These are phyloP conservation scores for Euschistus heros DNA, from an alignment of 1,140 invertebrate species.

Conservation along the genomic window DNA sequence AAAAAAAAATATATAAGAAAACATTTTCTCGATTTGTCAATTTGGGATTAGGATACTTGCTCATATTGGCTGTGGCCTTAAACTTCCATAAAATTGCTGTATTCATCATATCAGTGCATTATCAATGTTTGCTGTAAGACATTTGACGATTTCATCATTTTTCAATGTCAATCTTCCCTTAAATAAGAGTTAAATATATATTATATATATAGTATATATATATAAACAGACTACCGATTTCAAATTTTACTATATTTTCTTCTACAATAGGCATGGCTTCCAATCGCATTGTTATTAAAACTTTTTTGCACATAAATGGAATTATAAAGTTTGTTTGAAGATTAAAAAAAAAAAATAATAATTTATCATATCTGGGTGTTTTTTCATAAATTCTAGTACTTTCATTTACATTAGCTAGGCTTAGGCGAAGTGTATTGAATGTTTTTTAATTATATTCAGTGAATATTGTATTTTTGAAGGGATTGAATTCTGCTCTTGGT, in stretches of 20 bases:
- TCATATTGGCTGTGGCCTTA: constrained; percentile 16
- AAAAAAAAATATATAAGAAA: too few species aligned
- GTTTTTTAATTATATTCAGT: constrained; percentile 1
- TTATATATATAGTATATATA: too few species aligned
- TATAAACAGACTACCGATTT: too few species aligned
- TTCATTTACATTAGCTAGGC: too few species aligned
- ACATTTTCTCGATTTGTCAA: not conserved
- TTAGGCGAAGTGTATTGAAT: not conserved
- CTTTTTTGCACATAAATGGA: too few species aligned
- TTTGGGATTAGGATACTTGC: constrained; percentile 16
- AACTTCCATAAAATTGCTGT: constrained; percentile 12
- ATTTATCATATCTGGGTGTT: too few species aligned
- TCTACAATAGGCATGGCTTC: constrained; percentile 8
- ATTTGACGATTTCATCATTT: not conserved
- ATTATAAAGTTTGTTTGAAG: too few species aligned
- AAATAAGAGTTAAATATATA: not conserved
- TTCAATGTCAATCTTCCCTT: constrained; percentile 12
- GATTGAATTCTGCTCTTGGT: constrained; percentile 2
- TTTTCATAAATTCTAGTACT: too few species aligned
- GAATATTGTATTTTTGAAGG: constrained; percentile 10
- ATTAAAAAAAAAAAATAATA: too few species aligned
- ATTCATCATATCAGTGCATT: constrained; percentile 12
- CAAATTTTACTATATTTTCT: not conserved
- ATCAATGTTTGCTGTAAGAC: constrained; percentile 3
- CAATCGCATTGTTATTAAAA: too few species aligned